Evolutionary conservation across 2,888 invertebrate species (phyloP).

Genomic region (Eupithecia dodoneata): DNA sequence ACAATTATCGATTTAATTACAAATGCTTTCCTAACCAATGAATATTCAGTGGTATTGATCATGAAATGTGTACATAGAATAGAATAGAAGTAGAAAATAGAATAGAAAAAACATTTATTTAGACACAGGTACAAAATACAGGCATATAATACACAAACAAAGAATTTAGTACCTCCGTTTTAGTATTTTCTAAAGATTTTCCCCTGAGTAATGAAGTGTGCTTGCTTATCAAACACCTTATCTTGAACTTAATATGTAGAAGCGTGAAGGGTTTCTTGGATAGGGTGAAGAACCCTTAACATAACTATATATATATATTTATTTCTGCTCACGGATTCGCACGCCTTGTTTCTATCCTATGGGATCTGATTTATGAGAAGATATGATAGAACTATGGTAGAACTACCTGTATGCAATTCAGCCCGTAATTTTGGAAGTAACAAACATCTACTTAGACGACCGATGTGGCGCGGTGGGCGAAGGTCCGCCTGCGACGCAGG

Average conservation of each 20-base stretch:
- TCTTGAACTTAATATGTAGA: not conserved
- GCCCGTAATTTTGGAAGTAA: no score
- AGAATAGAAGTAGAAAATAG: no score
- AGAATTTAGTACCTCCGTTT: conserved; percentile 3
- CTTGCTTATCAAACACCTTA: not conserved
- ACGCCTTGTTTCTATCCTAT: no score
- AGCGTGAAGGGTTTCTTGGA: not conserved
- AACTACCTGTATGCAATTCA: no score
- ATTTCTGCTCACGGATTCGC: not conserved
- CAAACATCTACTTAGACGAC: no score
- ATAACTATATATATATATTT: not conserved
- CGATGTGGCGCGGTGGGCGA: no score
- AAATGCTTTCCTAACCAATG: conserved; percentile 39
- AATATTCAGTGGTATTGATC: conserved; percentile 30
- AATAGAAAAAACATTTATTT: no score
- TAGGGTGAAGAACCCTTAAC: not conserved
- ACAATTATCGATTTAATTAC: conserved; percentile 41
- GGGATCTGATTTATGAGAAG: no score
- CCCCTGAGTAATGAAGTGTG: not conserved
- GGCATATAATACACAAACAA: no score
- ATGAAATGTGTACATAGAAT: conserved; percentile 17
- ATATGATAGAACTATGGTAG: no score
- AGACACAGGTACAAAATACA: no score
- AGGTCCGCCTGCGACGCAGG: no score
- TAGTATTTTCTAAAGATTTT: conserved; percentile 1